A percentile compares a stretch with the other conserved stretches of the same genome.
These are phyloP conservation scores for Caenorhabditis sp. DNA, from an alignment of 2,888 invertebrate genomes.

Conservation along the genomic window DNA sequence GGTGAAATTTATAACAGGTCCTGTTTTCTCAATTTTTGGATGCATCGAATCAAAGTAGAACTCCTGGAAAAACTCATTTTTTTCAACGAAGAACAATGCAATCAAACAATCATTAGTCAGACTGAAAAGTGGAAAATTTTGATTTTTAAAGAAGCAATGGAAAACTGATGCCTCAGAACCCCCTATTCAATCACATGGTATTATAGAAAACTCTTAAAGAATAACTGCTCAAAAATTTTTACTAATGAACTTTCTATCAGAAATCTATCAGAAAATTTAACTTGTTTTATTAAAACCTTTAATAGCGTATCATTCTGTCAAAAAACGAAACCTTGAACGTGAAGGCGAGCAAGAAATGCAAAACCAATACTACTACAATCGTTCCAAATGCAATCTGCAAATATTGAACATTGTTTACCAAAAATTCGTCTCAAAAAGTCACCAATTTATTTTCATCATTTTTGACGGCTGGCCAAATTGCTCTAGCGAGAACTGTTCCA, in stretches of 20 bases:
- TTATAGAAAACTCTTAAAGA: too few relatives aligned
- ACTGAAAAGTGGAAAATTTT: too few relatives aligned
- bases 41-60: slow-evolving; percentile 61
- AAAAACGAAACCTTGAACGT: slow-evolving; percentile 80
- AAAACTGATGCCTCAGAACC: too few relatives aligned
- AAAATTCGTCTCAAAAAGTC: slow-evolving; percentile 5
- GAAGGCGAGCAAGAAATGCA: slow-evolving; percentile 84
- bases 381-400: slow-evolving; percentile 77
- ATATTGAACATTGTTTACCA: not conserved
- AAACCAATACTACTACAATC: slow-evolving; percentile 78
- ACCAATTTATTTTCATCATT: slow-evolving; percentile 73
- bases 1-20: not conserved
- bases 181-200: too few relatives aligned
- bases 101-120: too few relatives aligned
- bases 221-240: not conserved
- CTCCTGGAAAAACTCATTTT: slow-evolving; percentile 41
- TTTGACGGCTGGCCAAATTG: slow-evolving; percentile 81
- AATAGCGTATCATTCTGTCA: slow-evolving; percentile 16
- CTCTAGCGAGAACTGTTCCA: slow-evolving; percentile 84
- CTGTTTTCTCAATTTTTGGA: slow-evolving; percentile 8
- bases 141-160: too few relatives aligned
- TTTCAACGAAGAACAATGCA: too few relatives aligned
- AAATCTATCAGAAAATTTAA: not conserved
- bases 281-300: not conserved
- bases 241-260: not conserved